phyloP scores from a whole-genome alignment of 2,888 invertebrate genomes.

The Geophilus truncorum region DNA sequence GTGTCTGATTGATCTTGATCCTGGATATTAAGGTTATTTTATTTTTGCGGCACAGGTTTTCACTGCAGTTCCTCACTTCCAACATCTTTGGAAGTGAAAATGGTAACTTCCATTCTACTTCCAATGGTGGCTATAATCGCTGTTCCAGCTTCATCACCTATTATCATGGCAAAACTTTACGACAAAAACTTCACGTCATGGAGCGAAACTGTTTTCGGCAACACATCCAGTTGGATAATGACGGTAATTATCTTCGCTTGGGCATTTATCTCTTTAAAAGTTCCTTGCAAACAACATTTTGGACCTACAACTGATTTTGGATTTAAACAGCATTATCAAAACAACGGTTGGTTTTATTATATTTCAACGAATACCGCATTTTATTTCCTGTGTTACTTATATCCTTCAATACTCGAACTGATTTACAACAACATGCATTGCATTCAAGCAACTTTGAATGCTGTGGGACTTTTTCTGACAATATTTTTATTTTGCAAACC shows the following conservation, averaged over 20 bases:
- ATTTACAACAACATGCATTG: constrained; percentile 52
- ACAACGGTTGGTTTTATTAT: constrained; percentile 52
- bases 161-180: background rate
- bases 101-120: too few species aligned
- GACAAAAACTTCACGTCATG: background rate
- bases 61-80: too few species aligned
- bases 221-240: constrained; percentile 36
- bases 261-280: constrained; percentile 50
- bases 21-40: too few species aligned
- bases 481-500: constrained; percentile 42
- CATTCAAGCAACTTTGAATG: constrained; percentile 50
- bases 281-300: constrained; percentile 46
- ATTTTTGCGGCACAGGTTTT: too few species aligned
- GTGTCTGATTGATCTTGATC: too few species aligned
- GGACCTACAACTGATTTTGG: constrained; percentile 54
- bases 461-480: constrained; percentile 51
- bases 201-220: background rate
- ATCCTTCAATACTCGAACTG: constrained; percentile 46
- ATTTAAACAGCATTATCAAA: constrained; percentile 47
- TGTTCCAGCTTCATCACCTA: background rate
- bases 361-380: constrained; percentile 45
- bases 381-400: constrained; percentile 49
- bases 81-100: too few species aligned
- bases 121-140: background rate
- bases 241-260: constrained; percentile 45